Percentiles rank a stretch among this genome's conserved stretches.
Conservation (phyloP, 2,797 vertebrate species). For the Strix occidentalis region DNA sequence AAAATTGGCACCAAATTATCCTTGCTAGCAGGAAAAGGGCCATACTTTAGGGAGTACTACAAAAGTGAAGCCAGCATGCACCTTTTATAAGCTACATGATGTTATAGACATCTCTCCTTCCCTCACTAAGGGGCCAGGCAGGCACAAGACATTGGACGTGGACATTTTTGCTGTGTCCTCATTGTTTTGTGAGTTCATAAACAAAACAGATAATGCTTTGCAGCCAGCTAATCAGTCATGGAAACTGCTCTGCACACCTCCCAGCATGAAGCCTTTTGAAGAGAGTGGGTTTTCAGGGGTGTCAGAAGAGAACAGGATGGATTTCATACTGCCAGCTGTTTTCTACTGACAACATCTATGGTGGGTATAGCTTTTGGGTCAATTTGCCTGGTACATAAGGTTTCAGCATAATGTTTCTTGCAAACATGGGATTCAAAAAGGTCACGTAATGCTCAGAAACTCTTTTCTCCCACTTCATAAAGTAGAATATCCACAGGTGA, state of each 20-base stretch:
- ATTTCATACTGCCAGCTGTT: neutral
- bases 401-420: neutral
- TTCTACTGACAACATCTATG: neutral
- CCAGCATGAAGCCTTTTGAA: neutral
- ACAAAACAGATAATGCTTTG: neutral
- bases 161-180: neutral
- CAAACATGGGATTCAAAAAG: neutral
- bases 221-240: neutral
- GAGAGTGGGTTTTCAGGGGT: neutral
- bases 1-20: neutral
- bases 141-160: rapidly evolving
- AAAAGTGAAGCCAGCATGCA: neutral
- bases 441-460: neutral
- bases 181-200: neutral
- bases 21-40: neutral
- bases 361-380: neutral
- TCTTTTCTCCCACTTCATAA: neutral
- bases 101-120: neutral
- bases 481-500: neutral
- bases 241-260: neutral
- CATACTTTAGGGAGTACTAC: neutral
- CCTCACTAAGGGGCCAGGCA: neutral
- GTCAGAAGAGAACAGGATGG: neutral
- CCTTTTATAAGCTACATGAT: neutral
- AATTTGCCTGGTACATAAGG: neutral